phyloP scores from a whole-genome alignment of 2,113 vertebrate species.

The Megaleporinus macrocephalus region DNA sequence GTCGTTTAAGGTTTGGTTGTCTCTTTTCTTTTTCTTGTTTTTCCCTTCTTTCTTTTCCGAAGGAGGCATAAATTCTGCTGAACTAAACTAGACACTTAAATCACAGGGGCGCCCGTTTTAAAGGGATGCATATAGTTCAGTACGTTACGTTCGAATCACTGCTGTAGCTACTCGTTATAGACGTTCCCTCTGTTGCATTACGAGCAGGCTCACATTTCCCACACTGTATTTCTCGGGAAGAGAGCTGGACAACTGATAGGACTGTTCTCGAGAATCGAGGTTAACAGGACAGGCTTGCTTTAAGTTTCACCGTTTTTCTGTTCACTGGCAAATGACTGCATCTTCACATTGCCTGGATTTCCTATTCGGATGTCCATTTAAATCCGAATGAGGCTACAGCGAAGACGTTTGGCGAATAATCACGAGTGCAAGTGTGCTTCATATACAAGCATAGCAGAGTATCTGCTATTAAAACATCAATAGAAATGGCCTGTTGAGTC shows the following conservation, averaged over 20 bases:
- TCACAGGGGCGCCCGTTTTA: constrained; percentile 61
- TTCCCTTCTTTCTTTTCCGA: constrained; percentile 57
- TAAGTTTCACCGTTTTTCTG: constrained; percentile 73
- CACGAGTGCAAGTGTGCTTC: no score
- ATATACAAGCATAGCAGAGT: neutral
- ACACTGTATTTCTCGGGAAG: neutral
- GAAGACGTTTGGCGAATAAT: no score
- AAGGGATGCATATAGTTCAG: constrained; percentile 69
- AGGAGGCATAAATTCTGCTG: constrained; percentile 78
- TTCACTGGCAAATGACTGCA: neutral
- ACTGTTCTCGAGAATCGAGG: constrained; percentile 35
- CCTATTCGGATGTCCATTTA: neutral
- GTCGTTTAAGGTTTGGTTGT: constrained; percentile 59
- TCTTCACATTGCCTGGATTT: constrained; percentile 6
- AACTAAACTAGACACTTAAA: constrained; percentile 71
- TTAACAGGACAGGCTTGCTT: constrained; percentile 79
- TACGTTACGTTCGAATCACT: constrained; percentile 77
- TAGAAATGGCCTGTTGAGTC: neutral
- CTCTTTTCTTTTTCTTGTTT: constrained; percentile 61
- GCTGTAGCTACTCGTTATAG: constrained; percentile 77
- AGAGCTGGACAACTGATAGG: constrained; percentile 36
- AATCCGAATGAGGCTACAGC: neutral
- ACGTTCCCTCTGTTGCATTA: constrained; percentile 71
- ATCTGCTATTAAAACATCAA: neutral
- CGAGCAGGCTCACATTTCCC: neutral